Percentiles rank a stretch among this genome's conserved stretches.
These are phyloP conservation scores for Parotocinclus haroldoi DNA, from an alignment of 2,797 vertebrate species.

Conservation along the genomic window DNA sequence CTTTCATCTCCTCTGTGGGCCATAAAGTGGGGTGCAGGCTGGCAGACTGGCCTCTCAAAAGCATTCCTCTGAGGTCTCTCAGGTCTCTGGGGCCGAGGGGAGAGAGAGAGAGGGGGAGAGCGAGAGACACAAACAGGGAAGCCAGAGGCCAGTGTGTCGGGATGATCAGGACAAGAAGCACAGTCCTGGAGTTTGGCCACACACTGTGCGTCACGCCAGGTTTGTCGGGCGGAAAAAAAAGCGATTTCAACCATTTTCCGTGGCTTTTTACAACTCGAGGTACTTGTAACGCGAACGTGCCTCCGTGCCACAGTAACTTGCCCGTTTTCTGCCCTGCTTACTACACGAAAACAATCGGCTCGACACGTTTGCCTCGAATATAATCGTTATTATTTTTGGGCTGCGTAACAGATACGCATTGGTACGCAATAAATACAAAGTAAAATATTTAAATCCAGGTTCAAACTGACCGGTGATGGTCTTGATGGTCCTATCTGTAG, in stretches of 20 bases:
- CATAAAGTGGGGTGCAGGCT: slow-evolving; percentile 46
- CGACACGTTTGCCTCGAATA: too few species aligned
- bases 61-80: slow-evolving; percentile 71
- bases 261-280: slow-evolving; percentile 18
- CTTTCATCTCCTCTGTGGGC: slow-evolving; percentile 45
- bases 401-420: too few species aligned
- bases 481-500: too few species aligned
- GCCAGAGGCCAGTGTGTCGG: slow-evolving; percentile 71
- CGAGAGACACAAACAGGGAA: slow-evolving; percentile 42
- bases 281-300: slow-evolving; percentile 12
- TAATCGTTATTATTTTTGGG: too few species aligned
- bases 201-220: slow-evolving; percentile 38
- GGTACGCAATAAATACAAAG: too few species aligned
- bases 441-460: too few species aligned
- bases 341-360: too few species aligned
- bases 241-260: slow-evolving; percentile 11
- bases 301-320: slow-evolving; percentile 13
- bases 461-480: too few species aligned
- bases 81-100: slow-evolving; percentile 67
- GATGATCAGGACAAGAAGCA: slow-evolving; percentile 55
- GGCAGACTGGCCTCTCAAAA: slow-evolving; percentile 61
- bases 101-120: slow-evolving; percentile 41
- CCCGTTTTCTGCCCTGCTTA: neutral
- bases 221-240: slow-evolving; percentile 12
- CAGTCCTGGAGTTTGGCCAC: slow-evolving; percentile 62